Evolutionary conservation across 2,113 vertebrate species (phyloP).

Genomic region (Psittacara wagleri): DNA sequence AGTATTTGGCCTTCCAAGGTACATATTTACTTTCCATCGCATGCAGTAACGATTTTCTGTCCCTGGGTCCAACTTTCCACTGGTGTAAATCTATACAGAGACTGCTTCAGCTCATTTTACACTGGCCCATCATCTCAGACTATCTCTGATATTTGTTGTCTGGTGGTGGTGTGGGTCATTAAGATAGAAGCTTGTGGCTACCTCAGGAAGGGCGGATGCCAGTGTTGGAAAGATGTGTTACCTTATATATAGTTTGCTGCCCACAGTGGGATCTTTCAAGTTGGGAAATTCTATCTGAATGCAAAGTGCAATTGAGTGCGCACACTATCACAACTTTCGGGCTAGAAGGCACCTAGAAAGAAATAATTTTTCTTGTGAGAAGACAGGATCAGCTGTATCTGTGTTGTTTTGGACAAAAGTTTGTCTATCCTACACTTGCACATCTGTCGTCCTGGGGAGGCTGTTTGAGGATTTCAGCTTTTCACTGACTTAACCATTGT

Average conservation of each 20-base stretch:
- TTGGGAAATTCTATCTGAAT: slow-evolving; percentile 23
- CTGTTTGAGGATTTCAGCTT: not conserved
- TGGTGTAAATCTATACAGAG: slow-evolving; percentile 46
- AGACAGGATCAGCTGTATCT: not conserved
- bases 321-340: not conserved
- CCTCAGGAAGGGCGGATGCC: slow-evolving; percentile 19
- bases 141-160: slow-evolving; percentile 39
- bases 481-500: not conserved
- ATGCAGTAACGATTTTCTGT: slow-evolving; percentile 43
- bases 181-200: slow-evolving; percentile 59
- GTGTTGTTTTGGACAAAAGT: not conserved
- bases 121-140: slow-evolving; percentile 23
- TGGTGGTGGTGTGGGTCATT: slow-evolving; percentile 29
- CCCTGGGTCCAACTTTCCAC: not conserved
- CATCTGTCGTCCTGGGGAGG: not conserved
- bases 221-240: slow-evolving; percentile 22
- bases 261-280: slow-evolving; percentile 33
- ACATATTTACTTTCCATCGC: slow-evolving; percentile 51
- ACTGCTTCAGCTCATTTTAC: slow-evolving; percentile 26
- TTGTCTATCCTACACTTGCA: not conserved
- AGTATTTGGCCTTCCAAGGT: slow-evolving; percentile 41
- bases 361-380: not conserved
- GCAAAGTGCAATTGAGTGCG: slow-evolving; percentile 6
- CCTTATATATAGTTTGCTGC: slow-evolving; percentile 33
- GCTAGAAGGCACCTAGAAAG: not conserved